Percentiles rank a stretch among this genome's conserved stretches.
Evolutionary conservation across 2,888 invertebrate species (phyloP).

Genomic region (Epirrhoe tristata): DNA sequence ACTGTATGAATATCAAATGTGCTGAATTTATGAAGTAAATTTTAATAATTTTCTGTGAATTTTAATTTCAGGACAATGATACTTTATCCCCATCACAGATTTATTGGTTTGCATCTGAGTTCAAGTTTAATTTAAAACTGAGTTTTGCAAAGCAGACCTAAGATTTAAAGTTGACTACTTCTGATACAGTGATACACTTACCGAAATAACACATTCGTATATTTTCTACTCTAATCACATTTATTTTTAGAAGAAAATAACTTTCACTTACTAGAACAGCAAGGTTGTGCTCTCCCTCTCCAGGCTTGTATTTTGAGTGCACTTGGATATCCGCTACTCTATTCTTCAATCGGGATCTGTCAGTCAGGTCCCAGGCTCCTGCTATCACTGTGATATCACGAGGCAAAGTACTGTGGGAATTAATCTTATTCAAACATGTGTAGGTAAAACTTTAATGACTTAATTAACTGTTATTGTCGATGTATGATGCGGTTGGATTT

Average conservation of each 20-base stretch:
- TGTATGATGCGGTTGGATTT: background rate
- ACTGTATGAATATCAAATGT: constrained; percentile 50
- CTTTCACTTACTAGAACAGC: constrained; percentile 65
- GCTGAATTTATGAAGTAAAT: background rate
- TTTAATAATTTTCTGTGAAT: too few relatives aligned
- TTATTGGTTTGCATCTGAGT: too few relatives aligned
- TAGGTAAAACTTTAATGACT: constrained; percentile 3
- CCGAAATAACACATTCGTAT: too few relatives aligned
- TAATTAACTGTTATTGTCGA: background rate
- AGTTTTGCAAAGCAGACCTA: too few relatives aligned
- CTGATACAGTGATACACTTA: too few relatives aligned
- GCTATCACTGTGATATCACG: constrained; percentile 65
- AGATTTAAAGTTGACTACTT: too few relatives aligned
- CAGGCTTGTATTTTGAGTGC: constrained; percentile 63
- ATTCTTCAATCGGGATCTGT: constrained; percentile 56
- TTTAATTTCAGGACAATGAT: too few relatives aligned
- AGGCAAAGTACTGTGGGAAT: constrained; percentile 51
- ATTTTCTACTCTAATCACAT: background rate
- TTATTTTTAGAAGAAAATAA: background rate
- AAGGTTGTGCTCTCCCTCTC: constrained; percentile 62
- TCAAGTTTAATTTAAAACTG: too few relatives aligned
- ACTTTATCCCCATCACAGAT: too few relatives aligned
- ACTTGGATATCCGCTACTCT: constrained; percentile 59
- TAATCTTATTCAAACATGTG: background rate
- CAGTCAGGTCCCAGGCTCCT: constrained; percentile 68